Conservation (phyloP, 2,113 vertebrate genomes). For the Ahaetulla prasina region DNA sequence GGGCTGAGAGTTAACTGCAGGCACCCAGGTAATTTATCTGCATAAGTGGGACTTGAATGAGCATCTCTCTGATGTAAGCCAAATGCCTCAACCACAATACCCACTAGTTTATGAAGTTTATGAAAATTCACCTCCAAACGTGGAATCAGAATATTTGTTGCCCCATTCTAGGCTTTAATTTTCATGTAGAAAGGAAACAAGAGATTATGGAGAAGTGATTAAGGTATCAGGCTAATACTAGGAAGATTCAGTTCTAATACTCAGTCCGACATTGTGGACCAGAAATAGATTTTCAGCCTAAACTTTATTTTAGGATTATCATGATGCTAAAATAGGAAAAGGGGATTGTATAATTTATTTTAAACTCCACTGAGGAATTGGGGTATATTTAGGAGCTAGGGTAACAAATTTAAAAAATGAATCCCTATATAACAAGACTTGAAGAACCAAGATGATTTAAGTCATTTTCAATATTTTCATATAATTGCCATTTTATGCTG, state of each 20-base stretch:
- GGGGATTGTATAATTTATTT: neutral
- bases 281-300: neutral
- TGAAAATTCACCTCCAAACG: neutral
- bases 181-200: neutral
- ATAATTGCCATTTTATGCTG: neutral
- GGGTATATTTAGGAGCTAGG: neutral
- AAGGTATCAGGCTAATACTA: neutral
- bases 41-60: neutral
- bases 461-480: neutral
- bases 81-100: neutral
- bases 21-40: neutral
- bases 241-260: neutral
- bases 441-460: neutral
- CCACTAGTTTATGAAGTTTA: neutral
- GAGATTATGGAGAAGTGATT: neutral
- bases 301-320: neutral
- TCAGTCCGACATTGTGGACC: neutral
- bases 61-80: neutral
- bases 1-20: neutral
- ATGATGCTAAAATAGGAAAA: neutral
- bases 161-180: neutral
- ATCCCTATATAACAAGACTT: neutral
- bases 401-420: neutral
- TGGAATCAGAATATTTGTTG: neutral
- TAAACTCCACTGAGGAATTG: neutral